Conservation (phyloP, 2,797 vertebrate genomes). For the Gephyroberyx darwinii region DNA sequence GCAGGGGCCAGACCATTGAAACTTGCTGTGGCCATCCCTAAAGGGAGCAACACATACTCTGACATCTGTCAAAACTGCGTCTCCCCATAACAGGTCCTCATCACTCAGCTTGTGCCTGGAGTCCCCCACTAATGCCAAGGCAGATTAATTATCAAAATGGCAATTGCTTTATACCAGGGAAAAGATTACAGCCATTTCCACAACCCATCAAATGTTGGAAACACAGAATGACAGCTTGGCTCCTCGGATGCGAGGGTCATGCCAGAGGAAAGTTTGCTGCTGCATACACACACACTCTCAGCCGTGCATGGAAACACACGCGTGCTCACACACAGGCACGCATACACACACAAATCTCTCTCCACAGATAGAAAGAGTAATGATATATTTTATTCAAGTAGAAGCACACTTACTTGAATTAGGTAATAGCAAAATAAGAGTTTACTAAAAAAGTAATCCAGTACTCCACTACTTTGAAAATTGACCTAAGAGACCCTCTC, state of each 20-base stretch:
- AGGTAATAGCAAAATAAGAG: too few relatives aligned
- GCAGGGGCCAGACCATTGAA: neutral
- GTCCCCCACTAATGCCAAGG: conserved; percentile 45
- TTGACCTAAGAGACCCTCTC: too few relatives aligned
- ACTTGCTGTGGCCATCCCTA: conserved; percentile 7
- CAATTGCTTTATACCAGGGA: conserved; percentile 59
- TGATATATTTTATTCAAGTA: too few relatives aligned
- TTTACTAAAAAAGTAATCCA: too few relatives aligned
- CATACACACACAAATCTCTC: neutral
- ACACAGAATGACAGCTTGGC: conserved; percentile 56
- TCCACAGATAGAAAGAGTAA: too few relatives aligned
- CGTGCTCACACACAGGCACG: too few relatives aligned
- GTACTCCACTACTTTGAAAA: too few relatives aligned
- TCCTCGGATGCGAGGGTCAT: conserved; percentile 2
- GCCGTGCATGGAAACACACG: neutral
- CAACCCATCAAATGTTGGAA: conserved; percentile 57
- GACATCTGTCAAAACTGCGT: conserved; percentile 49
- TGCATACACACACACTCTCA: neutral
- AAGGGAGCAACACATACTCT: conserved; percentile 19
- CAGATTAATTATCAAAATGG: conserved; percentile 78
- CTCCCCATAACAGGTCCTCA: conserved; percentile 44
- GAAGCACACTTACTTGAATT: too few relatives aligned
- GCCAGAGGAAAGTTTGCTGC: conserved; percentile 22
- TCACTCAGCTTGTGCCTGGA: conserved; percentile 40
- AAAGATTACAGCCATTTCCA: conserved; percentile 68